Evolutionary conservation across 1,140 invertebrate species (phyloP).

Genomic region (Drosophila lini): DNA sequence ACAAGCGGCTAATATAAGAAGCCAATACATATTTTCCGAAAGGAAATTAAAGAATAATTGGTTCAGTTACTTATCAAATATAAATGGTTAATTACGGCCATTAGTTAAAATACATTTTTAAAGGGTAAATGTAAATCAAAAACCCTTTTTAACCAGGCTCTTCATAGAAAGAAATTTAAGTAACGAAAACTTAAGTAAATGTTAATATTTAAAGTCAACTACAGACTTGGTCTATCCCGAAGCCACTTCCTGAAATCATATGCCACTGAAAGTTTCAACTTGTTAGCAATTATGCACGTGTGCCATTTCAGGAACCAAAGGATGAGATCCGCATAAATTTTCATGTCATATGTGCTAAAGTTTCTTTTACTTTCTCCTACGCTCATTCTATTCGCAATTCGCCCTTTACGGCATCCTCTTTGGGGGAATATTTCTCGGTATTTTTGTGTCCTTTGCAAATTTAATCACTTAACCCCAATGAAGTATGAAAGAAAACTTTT

Average conservation of each 20-base stretch:
- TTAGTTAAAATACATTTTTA: too few relatives aligned
- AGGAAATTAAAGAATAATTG: too few relatives aligned
- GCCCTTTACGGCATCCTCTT: conserved; percentile 4
- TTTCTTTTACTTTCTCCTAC: conserved; percentile 35
- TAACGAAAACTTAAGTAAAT: not conserved
- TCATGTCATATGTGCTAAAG: conserved; percentile 61
- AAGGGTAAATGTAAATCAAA: not conserved
- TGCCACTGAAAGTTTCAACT: conserved; percentile 38
- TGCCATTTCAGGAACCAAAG: not conserved
- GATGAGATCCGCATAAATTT: conserved; percentile 27
- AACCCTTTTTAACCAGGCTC: not conserved
- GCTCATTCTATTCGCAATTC: conserved; percentile 17
- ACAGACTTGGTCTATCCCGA: not conserved
- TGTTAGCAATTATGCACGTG: conserved; percentile 61
- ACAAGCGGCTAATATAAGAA: too few relatives aligned
- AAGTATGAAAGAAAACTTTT: conserved; percentile 73
- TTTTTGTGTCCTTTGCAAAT: conserved; percentile 67
- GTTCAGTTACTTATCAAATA: too few relatives aligned
- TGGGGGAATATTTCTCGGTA: conserved; percentile 21
- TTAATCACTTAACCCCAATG: conserved; percentile 81
- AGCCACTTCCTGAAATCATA: conserved; percentile 19
- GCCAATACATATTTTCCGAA: not conserved
- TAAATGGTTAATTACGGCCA: too few relatives aligned
- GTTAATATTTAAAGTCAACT: not conserved
- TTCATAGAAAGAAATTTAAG: not conserved